Conservation (phyloP, 2,888 invertebrate species). For the Aquatica leii region DNA sequence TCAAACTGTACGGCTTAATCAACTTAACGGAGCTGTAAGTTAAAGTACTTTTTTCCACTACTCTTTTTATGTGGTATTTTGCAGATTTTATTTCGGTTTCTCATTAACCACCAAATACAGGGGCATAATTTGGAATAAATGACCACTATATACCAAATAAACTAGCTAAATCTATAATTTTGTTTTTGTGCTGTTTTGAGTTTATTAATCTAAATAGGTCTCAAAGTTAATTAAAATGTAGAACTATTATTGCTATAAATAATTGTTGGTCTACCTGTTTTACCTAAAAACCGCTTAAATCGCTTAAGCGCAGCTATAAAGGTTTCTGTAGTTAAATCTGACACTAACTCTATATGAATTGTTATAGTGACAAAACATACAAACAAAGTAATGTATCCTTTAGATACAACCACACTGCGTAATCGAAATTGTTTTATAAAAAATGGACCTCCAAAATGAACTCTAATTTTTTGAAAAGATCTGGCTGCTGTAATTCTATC, state of each 20-base stretch:
- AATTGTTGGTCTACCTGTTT: background rate
- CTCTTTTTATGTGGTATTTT: too few relatives aligned
- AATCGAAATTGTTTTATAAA: slow-evolving; percentile 4
- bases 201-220: background rate
- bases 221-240: background rate
- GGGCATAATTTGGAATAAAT: background rate
- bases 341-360: slow-evolving; percentile 42
- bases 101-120: too few relatives aligned
- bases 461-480: slow-evolving; percentile 16
- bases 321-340: slow-evolving; percentile 9
- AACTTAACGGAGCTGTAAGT: too few relatives aligned
- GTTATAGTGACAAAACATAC: slow-evolving; percentile 29
- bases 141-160: background rate
- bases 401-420: background rate
- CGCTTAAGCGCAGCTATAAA: background rate
- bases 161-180: background rate
- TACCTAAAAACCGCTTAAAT: background rate
- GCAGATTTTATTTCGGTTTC: too few relatives aligned
- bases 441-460: slow-evolving; percentile 19
- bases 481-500: slow-evolving; percentile 5
- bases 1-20: too few relatives aligned
- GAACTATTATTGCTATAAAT: background rate
- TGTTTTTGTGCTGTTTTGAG: background rate
- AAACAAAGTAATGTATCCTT: slow-evolving; percentile 21
- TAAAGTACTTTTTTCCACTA: too few relatives aligned